Evolutionary conservation across 2,888 invertebrate genomes (phyloP), one percentile per base, ranked within the genome.

Genomic region (Beris morrisii): DNA sequence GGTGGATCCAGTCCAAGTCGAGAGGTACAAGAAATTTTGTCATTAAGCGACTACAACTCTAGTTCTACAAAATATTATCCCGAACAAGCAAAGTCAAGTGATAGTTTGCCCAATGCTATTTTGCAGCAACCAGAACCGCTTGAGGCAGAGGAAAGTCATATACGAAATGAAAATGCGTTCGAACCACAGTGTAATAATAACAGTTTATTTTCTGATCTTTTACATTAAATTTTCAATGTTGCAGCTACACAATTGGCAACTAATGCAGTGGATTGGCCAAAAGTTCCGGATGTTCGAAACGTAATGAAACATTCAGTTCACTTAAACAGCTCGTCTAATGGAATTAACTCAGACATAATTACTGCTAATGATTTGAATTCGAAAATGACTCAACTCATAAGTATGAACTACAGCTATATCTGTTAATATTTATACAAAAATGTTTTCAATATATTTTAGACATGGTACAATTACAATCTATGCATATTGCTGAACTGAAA

Each of bases 1-100:
- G 91, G 90, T n/a, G 92, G 92, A 12, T 93, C 93, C 68, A 93
- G 93, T 78, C 93, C 95, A 5, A 93, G 93, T 74, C 84, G 93
- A 28, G 95, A 95, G 82, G 95, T 95, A 28, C 89, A 92, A 77
- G 90, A 94, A 82, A 95, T 95, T 72, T 83, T 95, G 78, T 87
- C 89, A 5, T 84, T 89, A 52, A 87, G 87, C 71, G 86, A 86
- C n/a, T 73, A 15, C 22, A 53, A 9, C 9, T 38, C 38, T 31
- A 9, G 12, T 31, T 30, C 53, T 30, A 12, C 15, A 52, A 28
- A 9, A 7, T 38, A 38, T 38, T 38, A 38, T 38, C 38, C 38
- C 5, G 38, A 38, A 38, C 7, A 5, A 38, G 38, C 9, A 9
- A 38, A 38, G 7, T 38, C 38, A 7, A 38, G 7, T 7, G 38